Conservation (phyloP, 2,113 vertebrate genomes). For the Fulica atra region DNA sequence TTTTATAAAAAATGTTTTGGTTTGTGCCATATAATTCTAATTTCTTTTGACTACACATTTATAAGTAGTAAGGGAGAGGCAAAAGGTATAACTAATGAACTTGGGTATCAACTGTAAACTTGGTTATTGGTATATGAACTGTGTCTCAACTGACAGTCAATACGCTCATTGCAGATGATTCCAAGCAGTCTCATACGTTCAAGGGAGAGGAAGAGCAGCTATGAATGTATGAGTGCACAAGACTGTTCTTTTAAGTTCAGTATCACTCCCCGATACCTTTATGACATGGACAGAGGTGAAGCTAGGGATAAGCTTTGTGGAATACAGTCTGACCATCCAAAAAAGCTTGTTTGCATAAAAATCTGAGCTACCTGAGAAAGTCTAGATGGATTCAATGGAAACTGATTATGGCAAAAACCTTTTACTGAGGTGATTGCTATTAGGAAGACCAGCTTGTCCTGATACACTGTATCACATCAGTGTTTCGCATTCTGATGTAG, state of each 20-base stretch:
- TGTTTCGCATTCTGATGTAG: neutral
- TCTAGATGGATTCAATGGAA: neutral
- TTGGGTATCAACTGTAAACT: neutral
- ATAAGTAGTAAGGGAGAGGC: neutral
- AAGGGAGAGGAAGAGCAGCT: neutral
- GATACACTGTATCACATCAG: neutral
- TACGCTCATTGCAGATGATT: neutral
- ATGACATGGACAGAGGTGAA: neutral
- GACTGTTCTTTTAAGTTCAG: neutral
- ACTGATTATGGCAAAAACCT: neutral
- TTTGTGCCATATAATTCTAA: neutral
- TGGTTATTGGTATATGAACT: neutral
- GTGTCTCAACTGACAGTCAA: neutral
- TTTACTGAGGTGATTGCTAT: neutral
- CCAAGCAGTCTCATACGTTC: neutral
- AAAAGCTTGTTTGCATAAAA: neutral
- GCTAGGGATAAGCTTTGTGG: neutral
- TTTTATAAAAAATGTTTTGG: neutral
- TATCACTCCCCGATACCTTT: neutral
- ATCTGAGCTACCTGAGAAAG: neutral
- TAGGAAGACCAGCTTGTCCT: neutral
- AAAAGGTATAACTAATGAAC: neutral
- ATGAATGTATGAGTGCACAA: neutral
- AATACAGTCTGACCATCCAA: neutral
- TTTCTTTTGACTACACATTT: neutral